These are phyloP conservation scores for Eurypyga helias DNA, from an alignment of 2,113 vertebrate genomes.

Conservation along the genomic window DNA sequence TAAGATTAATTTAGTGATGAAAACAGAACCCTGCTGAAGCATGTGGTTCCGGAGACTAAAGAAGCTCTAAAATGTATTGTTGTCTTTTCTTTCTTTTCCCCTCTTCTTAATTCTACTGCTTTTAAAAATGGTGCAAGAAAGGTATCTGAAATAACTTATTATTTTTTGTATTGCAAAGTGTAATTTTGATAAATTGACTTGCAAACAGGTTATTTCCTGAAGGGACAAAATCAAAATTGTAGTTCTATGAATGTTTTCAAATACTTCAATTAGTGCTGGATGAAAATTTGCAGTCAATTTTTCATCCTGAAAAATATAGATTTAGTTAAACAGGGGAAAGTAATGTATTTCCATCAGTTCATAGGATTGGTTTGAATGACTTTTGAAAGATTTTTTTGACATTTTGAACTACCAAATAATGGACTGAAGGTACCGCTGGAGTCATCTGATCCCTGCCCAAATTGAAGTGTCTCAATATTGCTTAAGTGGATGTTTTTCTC, in stretches of 20 bases:
- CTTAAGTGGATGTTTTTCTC: conserved; percentile 34
- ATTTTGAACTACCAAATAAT: conserved; percentile 36
- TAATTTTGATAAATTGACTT: conserved; percentile 53
- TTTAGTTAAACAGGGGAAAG: conserved; percentile 7
- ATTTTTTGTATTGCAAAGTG: conserved; percentile 37
- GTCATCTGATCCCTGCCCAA: conserved; percentile 37
- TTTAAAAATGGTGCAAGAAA: conserved; percentile 37
- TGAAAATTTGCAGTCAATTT: conserved; percentile 17
- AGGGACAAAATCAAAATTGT: not conserved
- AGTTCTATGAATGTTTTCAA: not conserved
- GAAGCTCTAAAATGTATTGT: conserved; percentile 42
- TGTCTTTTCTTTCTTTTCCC: conserved; percentile 54
- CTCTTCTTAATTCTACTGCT: conserved; percentile 1
- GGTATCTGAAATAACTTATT: conserved; percentile 37
- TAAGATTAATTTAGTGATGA: not conserved
- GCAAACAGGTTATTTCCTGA: conserved; percentile 48
- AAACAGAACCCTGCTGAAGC: not conserved
- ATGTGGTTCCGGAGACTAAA: conserved; percentile 35
- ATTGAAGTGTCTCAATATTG: conserved; percentile 55
- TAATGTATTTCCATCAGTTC: conserved; percentile 36
- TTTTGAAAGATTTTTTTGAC: conserved; percentile 36
- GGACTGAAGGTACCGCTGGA: conserved; percentile 26
- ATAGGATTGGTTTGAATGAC: not conserved
- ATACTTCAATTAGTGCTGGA: not conserved
- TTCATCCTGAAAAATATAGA: conserved; percentile 25